Evolutionary conservation across 1,140 invertebrate genomes (phyloP), one percentile per base, ranked within the genome.

Genomic region (Holotrichia oblita): DNA sequence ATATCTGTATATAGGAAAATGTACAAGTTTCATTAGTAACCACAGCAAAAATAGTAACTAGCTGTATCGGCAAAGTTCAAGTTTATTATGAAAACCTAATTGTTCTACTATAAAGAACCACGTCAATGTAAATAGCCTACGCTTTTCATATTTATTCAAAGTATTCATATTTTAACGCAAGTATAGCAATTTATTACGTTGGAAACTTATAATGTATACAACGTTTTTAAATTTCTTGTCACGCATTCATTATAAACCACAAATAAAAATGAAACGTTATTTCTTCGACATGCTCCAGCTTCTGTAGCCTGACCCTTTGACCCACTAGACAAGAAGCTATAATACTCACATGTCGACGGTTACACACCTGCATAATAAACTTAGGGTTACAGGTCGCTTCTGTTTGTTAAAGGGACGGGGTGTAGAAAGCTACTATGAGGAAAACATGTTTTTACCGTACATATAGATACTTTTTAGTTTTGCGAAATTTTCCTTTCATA

Each of bases 401-500:
- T 17, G 48, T 17, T 6, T 9, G 42, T 14, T 44, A 2, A 44
- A 14, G 14, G 42, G 14, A 14, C 42, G 14, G 6, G 14, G n/a
- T 17, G 14, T 17, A 17, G 48, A 55, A 55, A 55, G 48, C 48
- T 55, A 14, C 14, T 55, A 14, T 14, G 48, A 55, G n/a, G 44
- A 80, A 80, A 80, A 78, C 78, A 79, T 79, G 78, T 79, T 79
- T 79, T 76, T 48, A 22, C 41, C 14, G 24, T 14, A 48, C 17
- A 10, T n/a, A 17, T 61, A 48, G 59, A 20, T 12, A 27, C 59
- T 55, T 76, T 76, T 76, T 69, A 55, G 73, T 82, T 81, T 83
- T 79, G 77, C 69, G 78, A 82, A 81, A 81, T 80, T 83, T 82
- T 81, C 73, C 78, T 83, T 83, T 83, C 81, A 84, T 84, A 81